Evolutionary conservation across 2,888 invertebrate genomes (phyloP), one percentile per base, ranked within the genome.

Genomic region (Priocnemis perturbator): DNA sequence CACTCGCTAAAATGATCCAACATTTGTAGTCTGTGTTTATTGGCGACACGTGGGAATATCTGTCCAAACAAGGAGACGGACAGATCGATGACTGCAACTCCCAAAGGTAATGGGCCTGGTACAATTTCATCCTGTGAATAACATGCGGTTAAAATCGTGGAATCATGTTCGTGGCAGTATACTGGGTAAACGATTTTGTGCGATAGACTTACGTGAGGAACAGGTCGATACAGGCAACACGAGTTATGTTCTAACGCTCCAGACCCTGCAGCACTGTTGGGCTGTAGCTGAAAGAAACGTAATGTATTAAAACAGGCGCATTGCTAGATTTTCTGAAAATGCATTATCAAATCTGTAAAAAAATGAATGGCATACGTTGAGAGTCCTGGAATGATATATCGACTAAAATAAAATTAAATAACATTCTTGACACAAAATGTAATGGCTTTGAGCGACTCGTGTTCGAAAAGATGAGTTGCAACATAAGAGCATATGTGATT

Each of bases 11-110:
- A 99, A 87, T 99, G 99, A 78, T 98, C 97, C 61, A 99, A 90
- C 95, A 99, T 98, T 91, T 99, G 99, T 65, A 98, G 92, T 84
- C 98, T 93, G 90, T 99, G 99, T 86, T 99, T 99, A 84, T 96
- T 95, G 30, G 98, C 96, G 15, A 99, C 97, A 71, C 96, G 93
- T 0, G 98, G 96, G 89, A 99, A 99, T 73, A 99, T 95, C 81
- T 95, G 93, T 21, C 98, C 99, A 90, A 98, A 99, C 2, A 99
- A 91, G 17, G 93, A 91, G 0, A 99, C 97, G 0, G 99, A 96
- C 84, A 96, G 94, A 90, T 99, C 99, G 76, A 99, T 97, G 20
- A 99, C 98, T 11, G 98, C 97, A 7, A 98, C 98, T 2, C 98
- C 98, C 23, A 98, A 91, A 0, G 99, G 99, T 76, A 98, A 91